Conservation (phyloP, 1,140 invertebrate genomes). For the Dendroctonus ponderosae region DNA sequence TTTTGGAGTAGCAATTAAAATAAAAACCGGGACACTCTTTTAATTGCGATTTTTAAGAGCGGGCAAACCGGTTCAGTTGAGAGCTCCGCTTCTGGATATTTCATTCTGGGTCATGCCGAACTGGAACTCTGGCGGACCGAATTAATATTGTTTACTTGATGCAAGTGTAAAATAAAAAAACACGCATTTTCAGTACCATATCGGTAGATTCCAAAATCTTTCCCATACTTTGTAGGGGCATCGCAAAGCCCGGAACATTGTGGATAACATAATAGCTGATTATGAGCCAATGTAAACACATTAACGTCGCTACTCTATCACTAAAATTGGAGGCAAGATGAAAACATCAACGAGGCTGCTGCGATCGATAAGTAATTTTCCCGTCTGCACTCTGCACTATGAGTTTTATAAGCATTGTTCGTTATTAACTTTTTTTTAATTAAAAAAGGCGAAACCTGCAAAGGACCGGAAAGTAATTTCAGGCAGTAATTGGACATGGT, state of each 20-base stretch:
- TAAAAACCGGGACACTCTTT: constrained; percentile 20
- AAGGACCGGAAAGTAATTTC: no score
- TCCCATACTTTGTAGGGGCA: no score
- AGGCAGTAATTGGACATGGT: no score
- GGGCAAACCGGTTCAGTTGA: neutral
- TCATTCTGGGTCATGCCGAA: neutral
- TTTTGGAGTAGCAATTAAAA: constrained; percentile 22
- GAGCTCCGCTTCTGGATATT: neutral
- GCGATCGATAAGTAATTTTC: constrained; percentile 20
- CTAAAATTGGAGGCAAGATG: constrained; percentile 5
- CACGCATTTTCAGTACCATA: no score
- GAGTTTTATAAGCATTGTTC: constrained; percentile 8
- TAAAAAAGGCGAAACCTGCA: constrained; percentile 1
- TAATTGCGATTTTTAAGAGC: constrained; percentile 13
- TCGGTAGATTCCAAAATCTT: no score
- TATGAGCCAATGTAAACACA: neutral
- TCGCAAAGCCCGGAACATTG: no score
- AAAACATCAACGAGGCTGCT: neutral
- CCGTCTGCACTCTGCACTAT: constrained; percentile 1
- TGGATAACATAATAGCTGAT: no score
- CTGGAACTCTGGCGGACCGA: no score
- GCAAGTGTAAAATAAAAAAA: no score
- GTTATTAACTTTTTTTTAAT: constrained; percentile 9
- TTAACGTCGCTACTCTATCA: constrained; percentile 4
- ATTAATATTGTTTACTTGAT: no score